These are phyloP conservation scores for Ctena decussata DNA, from an alignment of 2,888 invertebrate species.

Conservation along the genomic window DNA sequence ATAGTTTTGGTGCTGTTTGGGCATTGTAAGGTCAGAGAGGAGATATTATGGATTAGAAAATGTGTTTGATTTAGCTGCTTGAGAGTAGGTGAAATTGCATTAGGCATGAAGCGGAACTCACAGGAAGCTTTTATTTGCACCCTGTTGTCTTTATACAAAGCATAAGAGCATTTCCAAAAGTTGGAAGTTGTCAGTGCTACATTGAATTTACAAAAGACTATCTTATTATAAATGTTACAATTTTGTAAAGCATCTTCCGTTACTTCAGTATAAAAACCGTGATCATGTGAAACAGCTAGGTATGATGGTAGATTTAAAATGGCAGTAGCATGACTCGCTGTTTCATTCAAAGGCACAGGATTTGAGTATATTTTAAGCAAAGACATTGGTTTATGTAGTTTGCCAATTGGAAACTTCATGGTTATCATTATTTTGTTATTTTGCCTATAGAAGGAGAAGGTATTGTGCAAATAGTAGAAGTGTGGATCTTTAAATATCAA, in stretches of 20 bases:
- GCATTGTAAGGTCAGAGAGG: conserved; percentile 1
- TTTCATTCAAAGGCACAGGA: conserved; percentile 8
- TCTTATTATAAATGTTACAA: background rate
- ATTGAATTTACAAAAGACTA: background rate
- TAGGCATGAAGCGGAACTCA: conserved; percentile 4
- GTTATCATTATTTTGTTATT: background rate
- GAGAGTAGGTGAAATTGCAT: background rate
- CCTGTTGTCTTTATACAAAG: background rate
- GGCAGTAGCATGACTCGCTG: conserved; percentile 9
- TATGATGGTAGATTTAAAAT: background rate
- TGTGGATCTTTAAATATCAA: conserved; percentile 8
- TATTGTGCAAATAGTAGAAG: conserved; percentile 13
- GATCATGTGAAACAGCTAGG: background rate
- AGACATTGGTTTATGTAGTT: background rate
- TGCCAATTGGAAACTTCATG: conserved; percentile 2
- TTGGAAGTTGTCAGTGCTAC: background rate
- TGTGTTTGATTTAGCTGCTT: conserved; percentile 20
- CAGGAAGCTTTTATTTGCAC: background rate
- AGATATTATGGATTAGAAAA: conserved; percentile 14
- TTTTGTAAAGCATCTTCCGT: background rate
- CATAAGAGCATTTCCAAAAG: background rate
- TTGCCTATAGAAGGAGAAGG: background rate
- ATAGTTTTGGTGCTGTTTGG: background rate
- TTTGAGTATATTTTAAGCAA: background rate
- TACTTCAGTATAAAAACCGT: conserved; percentile 1